Evolutionary conservation across 2,113 vertebrate genomes (phyloP).

Genomic region (Erpornis zantholeuca): DNA sequence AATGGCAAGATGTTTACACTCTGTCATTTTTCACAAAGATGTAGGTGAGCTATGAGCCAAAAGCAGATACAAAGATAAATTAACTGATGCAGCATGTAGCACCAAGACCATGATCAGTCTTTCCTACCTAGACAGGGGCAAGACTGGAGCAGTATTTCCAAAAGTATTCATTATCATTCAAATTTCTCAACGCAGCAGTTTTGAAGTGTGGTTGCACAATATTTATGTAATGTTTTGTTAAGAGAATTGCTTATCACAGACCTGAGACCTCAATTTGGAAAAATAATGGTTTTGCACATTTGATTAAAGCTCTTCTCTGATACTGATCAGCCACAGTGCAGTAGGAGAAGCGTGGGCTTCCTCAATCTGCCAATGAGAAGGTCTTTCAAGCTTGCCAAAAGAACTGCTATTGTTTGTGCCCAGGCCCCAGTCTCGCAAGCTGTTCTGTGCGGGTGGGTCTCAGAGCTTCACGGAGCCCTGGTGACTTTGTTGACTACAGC

Average conservation of each 20-base stretch:
- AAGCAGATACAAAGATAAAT: conserved; percentile 18
- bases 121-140: background rate
- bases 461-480: background rate
- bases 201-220: background rate
- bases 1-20: conserved; percentile 32
- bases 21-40: conserved; percentile 32
- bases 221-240: conserved; percentile 15
- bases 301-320: conserved; percentile 10
- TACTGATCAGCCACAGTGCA: background rate
- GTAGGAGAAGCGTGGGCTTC: conserved; percentile 49
- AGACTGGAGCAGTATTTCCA: background rate
- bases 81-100: background rate
- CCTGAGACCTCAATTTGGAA: background rate
- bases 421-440: background rate
- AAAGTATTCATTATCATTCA: background rate
- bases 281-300: background rate
- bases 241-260: background rate
- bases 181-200: background rate
- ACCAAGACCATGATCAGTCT: background rate
- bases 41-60: conserved; percentile 22
- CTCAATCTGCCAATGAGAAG: conserved; percentile 50
- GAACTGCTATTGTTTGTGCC: conserved; percentile 38
- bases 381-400: conserved; percentile 39
- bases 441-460: conserved; percentile 45
- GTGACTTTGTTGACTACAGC: background rate